These are phyloP conservation scores for Drosophila bocki DNA, from an alignment of 1,140 invertebrate genomes.

Conservation along the genomic window DNA sequence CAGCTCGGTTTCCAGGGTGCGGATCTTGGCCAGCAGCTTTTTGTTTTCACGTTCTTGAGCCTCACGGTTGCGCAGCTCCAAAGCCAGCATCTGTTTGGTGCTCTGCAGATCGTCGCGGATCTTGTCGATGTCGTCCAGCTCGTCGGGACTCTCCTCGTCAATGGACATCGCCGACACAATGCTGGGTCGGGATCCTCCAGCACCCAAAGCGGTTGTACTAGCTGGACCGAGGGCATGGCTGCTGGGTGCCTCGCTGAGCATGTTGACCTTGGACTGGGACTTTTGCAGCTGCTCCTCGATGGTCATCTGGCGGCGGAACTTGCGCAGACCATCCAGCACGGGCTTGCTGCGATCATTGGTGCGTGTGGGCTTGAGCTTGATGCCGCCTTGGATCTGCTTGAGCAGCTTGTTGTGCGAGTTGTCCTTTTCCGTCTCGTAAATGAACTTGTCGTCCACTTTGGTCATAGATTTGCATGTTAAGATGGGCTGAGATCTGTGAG, in stretches of 20 bases:
- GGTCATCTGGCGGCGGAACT: constrained; percentile 94
- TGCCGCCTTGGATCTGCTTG: constrained; percentile 92
- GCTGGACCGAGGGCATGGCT: constrained; percentile 85
- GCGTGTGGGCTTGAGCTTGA: constrained; percentile 91
- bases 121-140: constrained; percentile 95
- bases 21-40: constrained; percentile 90
- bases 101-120: constrained; percentile 96
- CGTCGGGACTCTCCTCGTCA: constrained; percentile 89
- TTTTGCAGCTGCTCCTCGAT: constrained; percentile 95
- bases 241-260: constrained; percentile 76
- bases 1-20: constrained; percentile 91
- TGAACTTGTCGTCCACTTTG: constrained; percentile 91
- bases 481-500: constrained; percentile 87
- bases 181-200: constrained; percentile 85
- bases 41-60: constrained; percentile 94
- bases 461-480: constrained; percentile 88
- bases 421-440: constrained; percentile 94
- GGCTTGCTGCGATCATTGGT: constrained; percentile 95
- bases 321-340: constrained; percentile 92
- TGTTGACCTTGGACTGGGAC: constrained; percentile 88
- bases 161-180: constrained; percentile 76
- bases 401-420: constrained; percentile 93
- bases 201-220: constrained; percentile 68
- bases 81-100: constrained; percentile 94
- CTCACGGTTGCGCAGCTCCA: constrained; percentile 94